Conservation (phyloP, 2,797 vertebrate species). For the Coranthus polyacanthus region DNA sequence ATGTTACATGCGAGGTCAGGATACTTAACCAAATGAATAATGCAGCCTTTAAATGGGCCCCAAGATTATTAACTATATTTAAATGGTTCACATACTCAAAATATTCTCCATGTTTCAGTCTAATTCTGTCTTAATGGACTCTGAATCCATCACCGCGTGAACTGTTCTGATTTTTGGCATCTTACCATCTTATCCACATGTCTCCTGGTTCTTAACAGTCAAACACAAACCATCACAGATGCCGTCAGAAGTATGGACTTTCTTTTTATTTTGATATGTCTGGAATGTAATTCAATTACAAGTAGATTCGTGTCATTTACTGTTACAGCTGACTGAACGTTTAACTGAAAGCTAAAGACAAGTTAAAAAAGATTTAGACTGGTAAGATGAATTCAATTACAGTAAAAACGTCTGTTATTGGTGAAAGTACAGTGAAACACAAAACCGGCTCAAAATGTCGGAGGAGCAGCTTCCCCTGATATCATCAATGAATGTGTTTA, state of each 20-base stretch:
- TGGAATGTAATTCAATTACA: constrained; percentile 45
- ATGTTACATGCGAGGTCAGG: constrained; percentile 5
- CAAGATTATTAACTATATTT: too few species aligned
- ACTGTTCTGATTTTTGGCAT: background rate
- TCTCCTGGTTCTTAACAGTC: background rate
- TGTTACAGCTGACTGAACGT: constrained; percentile 49
- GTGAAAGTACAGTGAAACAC: constrained; percentile 17
- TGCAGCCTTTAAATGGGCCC: too few species aligned
- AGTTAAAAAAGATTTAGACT: constrained; percentile 29
- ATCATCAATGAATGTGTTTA: background rate
- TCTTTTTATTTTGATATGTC: constrained; percentile 69
- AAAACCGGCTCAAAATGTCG: background rate
- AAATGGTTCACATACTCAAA: too few species aligned
- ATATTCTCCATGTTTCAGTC: too few species aligned
- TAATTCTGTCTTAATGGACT: too few species aligned
- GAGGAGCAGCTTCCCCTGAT: background rate
- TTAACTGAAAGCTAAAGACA: constrained; percentile 48
- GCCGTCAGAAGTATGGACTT: constrained; percentile 2
- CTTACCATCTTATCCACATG: background rate
- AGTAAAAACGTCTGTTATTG: constrained; percentile 25
- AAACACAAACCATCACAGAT: constrained; percentile 7
- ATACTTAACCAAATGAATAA: background rate
- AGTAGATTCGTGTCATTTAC: constrained; percentile 43
- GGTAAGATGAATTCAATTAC: constrained; percentile 38
- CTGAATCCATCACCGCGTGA: background rate